Evolutionary conservation across 2,113 vertebrate genomes (phyloP), one percentile per base, ranked within the genome.

Genomic region (Desmodus rotundus): DNA sequence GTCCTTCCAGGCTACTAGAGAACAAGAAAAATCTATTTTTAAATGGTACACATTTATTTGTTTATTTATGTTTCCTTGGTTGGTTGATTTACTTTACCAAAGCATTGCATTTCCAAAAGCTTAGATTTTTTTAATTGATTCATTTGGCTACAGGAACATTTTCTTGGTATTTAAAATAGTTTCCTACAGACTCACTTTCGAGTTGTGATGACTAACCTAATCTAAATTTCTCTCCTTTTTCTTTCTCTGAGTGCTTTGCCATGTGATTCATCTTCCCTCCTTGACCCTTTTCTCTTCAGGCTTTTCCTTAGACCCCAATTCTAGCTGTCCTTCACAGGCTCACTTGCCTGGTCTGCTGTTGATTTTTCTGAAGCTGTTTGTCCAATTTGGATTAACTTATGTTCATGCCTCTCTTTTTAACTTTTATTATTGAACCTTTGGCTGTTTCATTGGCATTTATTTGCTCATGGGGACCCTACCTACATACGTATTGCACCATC

Each of bases 101-200:
- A 93, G 52, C 47, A 58, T 31, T n/a, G 28, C 33, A 68, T 94
- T 93, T 89, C 68, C 56, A 76, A 91, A 91, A 87, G 70, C 67
- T 82, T 61, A 54, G 19, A 19, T 4, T 3, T 47, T 47, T 8
- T n/a, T 84, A 58, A 70, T 65, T 3, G 9, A 78, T 78, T 93
- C 16, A 76, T 84, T 93, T 95, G 89, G 3, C 77, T 95, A 41
- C 10, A 87, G n/a, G 73, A 89, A 96, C 22, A 61, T 95, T 93
- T 93, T 96, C 56, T 89, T 96, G 56, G 26, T 58, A 85, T 81
- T 88, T 92, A 76, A 92, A 89, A 61, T 82, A 26, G 67, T 85
- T 93, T 76, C 28, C 72, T 86, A 4, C n/a, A 43, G 36, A 78
- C n/a, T 76, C 31, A 63, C 50, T 77, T 72, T 41, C 3, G 3